Evolutionary conservation across 2,113 vertebrate species (phyloP), one percentile per base, ranked within the genome.

Genomic region (Oreochromis niloticus): DNA sequence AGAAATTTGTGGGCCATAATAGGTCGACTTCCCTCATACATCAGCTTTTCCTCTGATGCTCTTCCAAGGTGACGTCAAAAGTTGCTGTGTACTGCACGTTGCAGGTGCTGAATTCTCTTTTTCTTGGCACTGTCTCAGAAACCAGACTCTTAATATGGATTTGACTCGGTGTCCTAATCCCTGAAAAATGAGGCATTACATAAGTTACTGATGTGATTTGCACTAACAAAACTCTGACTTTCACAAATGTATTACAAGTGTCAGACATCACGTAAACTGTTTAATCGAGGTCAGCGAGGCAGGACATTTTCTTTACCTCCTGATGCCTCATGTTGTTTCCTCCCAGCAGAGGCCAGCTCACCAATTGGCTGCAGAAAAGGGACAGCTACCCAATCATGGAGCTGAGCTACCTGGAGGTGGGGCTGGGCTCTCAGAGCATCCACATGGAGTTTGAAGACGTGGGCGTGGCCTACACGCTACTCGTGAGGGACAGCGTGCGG

Each of bases 321-420:
- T 71, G 43, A 90, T 71, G 71, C 63, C 48, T 54, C 7, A 5
- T 17, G 4, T 80, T 8, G 11, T 89, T 86, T 68, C 63, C 48
- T 90, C 86, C 89, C 93, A 88, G 84, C 93, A 97, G 97, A 92
- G 97, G 96, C 73, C 96, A 96, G 91, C 97, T 97, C n/a, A 96
- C 96, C 19, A 96, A 97, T 82, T 98, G 97, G 98, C 96, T 98
- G 84, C 96, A 94, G 94, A 98, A 97, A 92, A 92, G 80, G 46
- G 96, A 96, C 85, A 95, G 94, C 87, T 96, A 97, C 85, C 94
- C 90, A 66, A 92, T 98, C 78, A 81, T 94, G 83, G 96, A 97
- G 73, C 95, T 98, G 82, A 95, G 96, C 89, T 97, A 97, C 95
- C 94, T 98, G 95, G 97, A 98, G 92, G 95, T 98, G 92, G 98